Percentiles rank a stretch among this genome's conserved stretches.
These are phyloP conservation scores for Eucera pruinosa DNA, from an alignment of 2,888 invertebrate genomes.

Conservation along the genomic window DNA sequence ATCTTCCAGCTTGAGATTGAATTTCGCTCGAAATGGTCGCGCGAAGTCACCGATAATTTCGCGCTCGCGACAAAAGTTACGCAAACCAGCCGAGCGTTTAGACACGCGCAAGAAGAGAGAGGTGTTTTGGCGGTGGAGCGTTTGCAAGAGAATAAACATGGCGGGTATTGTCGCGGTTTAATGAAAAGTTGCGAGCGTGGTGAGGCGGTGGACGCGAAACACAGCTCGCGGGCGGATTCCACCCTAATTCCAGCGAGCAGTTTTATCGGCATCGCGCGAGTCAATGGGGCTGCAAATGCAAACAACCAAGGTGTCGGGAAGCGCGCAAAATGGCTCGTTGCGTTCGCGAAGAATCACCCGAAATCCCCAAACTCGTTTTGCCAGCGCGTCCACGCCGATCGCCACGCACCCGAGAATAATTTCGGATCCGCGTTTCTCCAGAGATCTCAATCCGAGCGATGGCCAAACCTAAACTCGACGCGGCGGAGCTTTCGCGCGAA, in stretches of 20 bases:
- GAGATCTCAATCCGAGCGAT: not conserved
- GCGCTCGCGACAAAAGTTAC: not conserved
- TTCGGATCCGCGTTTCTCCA: too few species aligned
- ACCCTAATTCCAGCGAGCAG: slow-evolving; percentile 8
- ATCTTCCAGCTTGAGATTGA: slow-evolving; percentile 3
- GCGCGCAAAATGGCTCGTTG: slow-evolving; percentile 29
- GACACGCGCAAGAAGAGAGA: not conserved
- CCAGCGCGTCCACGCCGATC: not conserved
- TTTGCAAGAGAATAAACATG: not conserved
- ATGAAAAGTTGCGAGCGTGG: slow-evolving; percentile 20
- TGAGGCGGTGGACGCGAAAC: not conserved
- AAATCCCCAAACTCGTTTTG: slow-evolving; percentile 17
- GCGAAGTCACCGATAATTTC: slow-evolving; percentile 8
- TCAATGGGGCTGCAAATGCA: slow-evolving; percentile 33
- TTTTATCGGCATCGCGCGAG: slow-evolving; percentile 19
- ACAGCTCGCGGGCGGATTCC: not conserved
- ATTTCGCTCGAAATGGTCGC: slow-evolving; percentile 18
- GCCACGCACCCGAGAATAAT: too few species aligned
- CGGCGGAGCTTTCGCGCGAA: too few species aligned
- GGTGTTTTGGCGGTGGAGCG: too few species aligned
- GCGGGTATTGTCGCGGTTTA: too few species aligned
- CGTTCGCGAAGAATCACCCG: slow-evolving; percentile 19
- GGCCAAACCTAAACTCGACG: not conserved
- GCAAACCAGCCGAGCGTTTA: not conserved
- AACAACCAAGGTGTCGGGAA: slow-evolving; percentile 29